These are phyloP conservation scores for Troglohyphantes excavatus DNA, from an alignment of 2,888 invertebrate species.

Conservation along the genomic window DNA sequence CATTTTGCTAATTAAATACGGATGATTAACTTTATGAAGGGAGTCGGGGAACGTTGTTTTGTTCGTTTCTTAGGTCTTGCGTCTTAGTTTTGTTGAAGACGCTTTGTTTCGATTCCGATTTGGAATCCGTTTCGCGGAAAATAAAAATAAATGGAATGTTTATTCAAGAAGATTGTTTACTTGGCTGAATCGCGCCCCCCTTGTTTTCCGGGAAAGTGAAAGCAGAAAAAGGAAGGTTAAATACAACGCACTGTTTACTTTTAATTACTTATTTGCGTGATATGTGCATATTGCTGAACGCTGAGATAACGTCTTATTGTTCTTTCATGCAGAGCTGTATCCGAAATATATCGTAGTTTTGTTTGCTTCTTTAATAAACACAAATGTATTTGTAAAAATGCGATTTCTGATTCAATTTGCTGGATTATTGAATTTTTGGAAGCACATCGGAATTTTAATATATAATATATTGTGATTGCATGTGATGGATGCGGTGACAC, in stretches of 20 bases:
- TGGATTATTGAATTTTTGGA: too few relatives aligned
- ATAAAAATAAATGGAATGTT: background rate
- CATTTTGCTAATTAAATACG: constrained; percentile 50
- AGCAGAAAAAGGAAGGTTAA: background rate
- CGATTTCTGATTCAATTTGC: too few relatives aligned
- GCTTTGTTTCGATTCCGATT: background rate
- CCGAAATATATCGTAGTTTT: too few relatives aligned
- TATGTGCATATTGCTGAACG: background rate
- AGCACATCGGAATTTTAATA: too few relatives aligned
- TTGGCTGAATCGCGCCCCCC: background rate
- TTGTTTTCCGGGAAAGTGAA: background rate
- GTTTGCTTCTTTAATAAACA: too few relatives aligned
- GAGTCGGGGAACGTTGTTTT: background rate
- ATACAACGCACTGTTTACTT: constrained; percentile 10
- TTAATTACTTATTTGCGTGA: constrained; percentile 32
- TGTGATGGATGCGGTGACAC: too few relatives aligned
- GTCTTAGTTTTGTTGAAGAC: background rate
- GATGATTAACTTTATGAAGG: constrained; percentile 29
- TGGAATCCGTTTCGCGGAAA: background rate
- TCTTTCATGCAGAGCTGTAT: background rate
- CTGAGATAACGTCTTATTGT: background rate
- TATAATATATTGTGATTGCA: too few relatives aligned
- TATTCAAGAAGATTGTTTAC: background rate
- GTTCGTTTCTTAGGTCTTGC: background rate
- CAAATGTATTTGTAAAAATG: too few relatives aligned